Evolutionary conservation across 1,140 invertebrate species (phyloP).

Genomic region (Platorchestia sp.): DNA sequence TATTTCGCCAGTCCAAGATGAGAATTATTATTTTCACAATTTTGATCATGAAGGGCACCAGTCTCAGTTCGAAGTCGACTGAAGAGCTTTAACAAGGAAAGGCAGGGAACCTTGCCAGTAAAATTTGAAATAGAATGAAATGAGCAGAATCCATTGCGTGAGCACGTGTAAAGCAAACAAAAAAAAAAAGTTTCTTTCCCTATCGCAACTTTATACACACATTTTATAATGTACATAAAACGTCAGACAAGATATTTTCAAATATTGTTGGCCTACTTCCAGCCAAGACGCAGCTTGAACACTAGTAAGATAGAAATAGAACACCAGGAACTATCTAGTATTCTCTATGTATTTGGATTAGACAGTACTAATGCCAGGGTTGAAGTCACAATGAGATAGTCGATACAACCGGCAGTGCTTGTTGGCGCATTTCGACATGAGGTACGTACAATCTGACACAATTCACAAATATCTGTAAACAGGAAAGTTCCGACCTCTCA

Average conservation of each 20-base stretch:
- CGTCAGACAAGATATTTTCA: neutral
- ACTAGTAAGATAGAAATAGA: neutral
- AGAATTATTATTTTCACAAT: too few relatives aligned
- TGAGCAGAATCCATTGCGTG: neutral
- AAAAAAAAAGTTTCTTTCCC: neutral
- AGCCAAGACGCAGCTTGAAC: neutral
- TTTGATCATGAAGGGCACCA: too few relatives aligned
- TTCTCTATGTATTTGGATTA: neutral
- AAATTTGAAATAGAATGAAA: neutral
- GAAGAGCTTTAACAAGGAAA: neutral
- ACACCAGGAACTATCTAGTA: neutral
- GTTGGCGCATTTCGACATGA: too few relatives aligned
- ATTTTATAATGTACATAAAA: neutral
- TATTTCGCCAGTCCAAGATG: neutral
- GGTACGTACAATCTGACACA: too few relatives aligned
- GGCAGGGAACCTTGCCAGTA: neutral
- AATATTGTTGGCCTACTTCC: neutral
- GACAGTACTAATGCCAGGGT: neutral
- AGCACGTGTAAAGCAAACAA: neutral
- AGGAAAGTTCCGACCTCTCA: too few relatives aligned
- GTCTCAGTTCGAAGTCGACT: too few relatives aligned
- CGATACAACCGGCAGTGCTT: too few relatives aligned
- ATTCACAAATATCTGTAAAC: too few relatives aligned
- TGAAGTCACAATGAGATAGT: too few relatives aligned
- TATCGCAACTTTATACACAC: neutral